Evolutionary conservation across 37 sponge, comb jelly and placozoan genomes (phyloP).

Genomic region (Crambe crambe): DNA sequence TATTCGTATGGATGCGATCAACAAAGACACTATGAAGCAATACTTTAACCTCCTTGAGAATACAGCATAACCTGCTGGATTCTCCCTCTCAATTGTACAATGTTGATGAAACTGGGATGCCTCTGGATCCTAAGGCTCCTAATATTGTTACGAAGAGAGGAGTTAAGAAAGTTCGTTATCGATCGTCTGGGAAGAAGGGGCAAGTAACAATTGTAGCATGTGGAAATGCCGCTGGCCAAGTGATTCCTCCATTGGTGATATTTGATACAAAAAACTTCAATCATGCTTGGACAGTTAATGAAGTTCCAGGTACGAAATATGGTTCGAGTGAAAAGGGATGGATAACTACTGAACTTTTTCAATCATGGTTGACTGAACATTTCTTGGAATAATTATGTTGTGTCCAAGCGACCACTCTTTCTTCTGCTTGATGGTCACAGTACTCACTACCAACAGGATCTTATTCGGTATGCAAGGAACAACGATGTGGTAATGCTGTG

Average conservation of each 20-base stretch:
- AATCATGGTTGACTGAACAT: conserved; percentile 49
- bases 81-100: conserved; percentile 14
- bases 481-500: conserved; percentile 47
- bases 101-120: conserved; percentile 24
- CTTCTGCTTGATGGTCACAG: conserved; percentile 66
- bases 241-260: conserved; percentile 7
- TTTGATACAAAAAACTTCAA: conserved; percentile 20
- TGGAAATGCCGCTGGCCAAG: conserved; percentile 25
- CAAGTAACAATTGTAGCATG: conserved; percentile 25
- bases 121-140: conserved; percentile 12
- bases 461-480: conserved; percentile 18
- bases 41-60: conserved; percentile 16
- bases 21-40: conserved; percentile 4
- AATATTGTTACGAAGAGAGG: conserved; percentile 19
- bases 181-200: background rate
- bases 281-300: conserved; percentile 6
- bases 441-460: conserved; percentile 47
- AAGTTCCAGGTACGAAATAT: conserved; percentile 48
- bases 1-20: conserved; percentile 1
- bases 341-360: conserved; percentile 45
- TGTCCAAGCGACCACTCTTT: conserved; percentile 41
- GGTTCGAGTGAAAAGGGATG: conserved; percentile 18
- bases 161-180: conserved; percentile 11
- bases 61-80: background rate
- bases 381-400: conserved; percentile 42